A percentile compares a stretch with the other conserved stretches of the same genome.
These are phyloP conservation scores for Scrobipalpa atriplicella DNA, from an alignment of 2,888 invertebrate species.

Conservation along the genomic window DNA sequence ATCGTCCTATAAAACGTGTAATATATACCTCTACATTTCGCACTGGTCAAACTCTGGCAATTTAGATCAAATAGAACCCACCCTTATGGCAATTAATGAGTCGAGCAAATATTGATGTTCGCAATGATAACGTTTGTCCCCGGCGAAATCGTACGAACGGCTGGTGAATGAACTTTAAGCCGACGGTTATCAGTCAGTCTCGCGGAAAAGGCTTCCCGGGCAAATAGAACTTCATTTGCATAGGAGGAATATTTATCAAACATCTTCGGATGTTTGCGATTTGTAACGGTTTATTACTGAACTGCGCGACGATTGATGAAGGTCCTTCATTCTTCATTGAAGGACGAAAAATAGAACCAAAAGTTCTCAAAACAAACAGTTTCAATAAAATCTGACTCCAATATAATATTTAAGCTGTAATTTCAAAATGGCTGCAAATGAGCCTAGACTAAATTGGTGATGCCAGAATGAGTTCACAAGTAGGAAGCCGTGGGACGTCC, in stretches of 20 bases:
- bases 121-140: slow-evolving; percentile 20
- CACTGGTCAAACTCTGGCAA: background rate
- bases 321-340: background rate
- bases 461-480: slow-evolving; percentile 42
- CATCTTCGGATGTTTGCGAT: background rate
- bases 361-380: no score
- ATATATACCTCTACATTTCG: background rate
- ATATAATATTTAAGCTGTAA: background rate
- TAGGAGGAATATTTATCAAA: background rate
- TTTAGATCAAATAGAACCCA: background rate
- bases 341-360: no score
- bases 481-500: slow-evolving; percentile 73
- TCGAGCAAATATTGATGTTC: slow-evolving; percentile 26
- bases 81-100: slow-evolving; percentile 9
- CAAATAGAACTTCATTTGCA: slow-evolving; percentile 33
- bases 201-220: slow-evolving; percentile 51
- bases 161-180: slow-evolving; percentile 61
- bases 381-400: no score
- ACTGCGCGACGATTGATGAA: background rate
- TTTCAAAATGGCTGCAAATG: background rate
- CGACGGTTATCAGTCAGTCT: slow-evolving; percentile 56
- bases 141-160: slow-evolving; percentile 12
- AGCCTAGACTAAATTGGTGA: slow-evolving; percentile 60
- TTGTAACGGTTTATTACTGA: background rate
- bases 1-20: background rate